These are phyloP conservation scores for Homarus gammarus DNA, from an alignment of 2,888 invertebrate species.

Conservation along the genomic window DNA sequence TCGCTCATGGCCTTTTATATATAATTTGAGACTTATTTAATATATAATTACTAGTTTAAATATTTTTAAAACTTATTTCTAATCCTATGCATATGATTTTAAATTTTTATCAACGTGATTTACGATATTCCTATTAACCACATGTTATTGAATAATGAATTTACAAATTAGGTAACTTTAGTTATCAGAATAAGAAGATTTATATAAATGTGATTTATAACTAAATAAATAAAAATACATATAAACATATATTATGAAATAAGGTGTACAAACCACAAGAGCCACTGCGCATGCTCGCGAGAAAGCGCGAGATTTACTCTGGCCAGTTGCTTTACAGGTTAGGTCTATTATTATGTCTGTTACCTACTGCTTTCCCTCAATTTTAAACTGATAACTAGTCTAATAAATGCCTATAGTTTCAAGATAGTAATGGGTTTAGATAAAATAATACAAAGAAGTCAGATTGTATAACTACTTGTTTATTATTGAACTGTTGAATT, in stretches of 20 bases:
- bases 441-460: too few species aligned
- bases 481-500: too few species aligned
- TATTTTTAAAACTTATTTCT: background rate
- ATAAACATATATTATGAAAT: background rate
- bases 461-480: too few species aligned
- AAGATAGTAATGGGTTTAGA: too few species aligned
- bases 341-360: too few species aligned
- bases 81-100: background rate
- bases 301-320: background rate
- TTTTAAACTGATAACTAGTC: too few species aligned
- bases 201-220: background rate
- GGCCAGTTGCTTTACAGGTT: too few species aligned
- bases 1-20: background rate
- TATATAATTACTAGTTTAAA: background rate
- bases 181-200: too few species aligned
- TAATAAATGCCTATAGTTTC: too few species aligned
- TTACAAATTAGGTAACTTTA: background rate
- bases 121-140: background rate
- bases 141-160: background rate
- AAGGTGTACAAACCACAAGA: background rate
- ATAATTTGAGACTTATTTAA: background rate
- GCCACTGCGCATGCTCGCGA: background rate
- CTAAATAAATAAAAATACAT: background rate
- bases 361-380: too few species aligned
- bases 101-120: background rate